These are phyloP conservation scores for Cheilosia scutellata DNA, from an alignment of 2,888 invertebrate genomes.

Conservation along the genomic window DNA sequence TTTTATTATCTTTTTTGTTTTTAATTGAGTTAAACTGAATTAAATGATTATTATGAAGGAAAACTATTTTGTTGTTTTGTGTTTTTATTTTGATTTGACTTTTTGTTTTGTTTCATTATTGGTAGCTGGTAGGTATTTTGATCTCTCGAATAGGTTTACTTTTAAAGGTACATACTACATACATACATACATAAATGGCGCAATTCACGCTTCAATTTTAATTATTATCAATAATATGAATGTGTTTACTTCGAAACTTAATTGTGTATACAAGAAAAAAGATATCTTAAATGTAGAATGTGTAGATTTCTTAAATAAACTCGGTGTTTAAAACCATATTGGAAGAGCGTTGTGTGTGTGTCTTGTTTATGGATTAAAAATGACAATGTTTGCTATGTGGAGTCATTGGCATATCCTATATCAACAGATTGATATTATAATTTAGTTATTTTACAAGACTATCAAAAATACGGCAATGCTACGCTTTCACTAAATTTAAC, in stretches of 20 bases:
- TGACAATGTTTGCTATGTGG: not conserved
- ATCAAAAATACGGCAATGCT: too few species aligned
- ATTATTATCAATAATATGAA: conserved; percentile 45
- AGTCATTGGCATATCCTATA: not conserved
- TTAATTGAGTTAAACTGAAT: conserved; percentile 52
- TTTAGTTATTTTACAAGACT: too few species aligned
- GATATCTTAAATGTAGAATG: conserved; percentile 45
- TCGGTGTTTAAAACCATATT: conserved; percentile 51
- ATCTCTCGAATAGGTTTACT: not conserved
- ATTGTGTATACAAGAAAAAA: conserved; percentile 41
- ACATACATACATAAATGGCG: too few species aligned
- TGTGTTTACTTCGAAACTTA: conserved; percentile 50
- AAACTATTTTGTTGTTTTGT: conserved; percentile 31
- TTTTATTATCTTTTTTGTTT: conserved; percentile 3
- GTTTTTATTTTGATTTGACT: conserved; percentile 19
- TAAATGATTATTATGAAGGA: conserved; percentile 44
- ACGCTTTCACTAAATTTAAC: too few species aligned
- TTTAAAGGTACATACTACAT: not conserved
- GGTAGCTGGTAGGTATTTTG: conserved; percentile 7
- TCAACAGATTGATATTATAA: too few species aligned
- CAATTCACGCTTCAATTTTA: conserved; percentile 16
- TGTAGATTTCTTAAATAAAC: conserved; percentile 75
- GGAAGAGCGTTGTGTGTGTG: not conserved
- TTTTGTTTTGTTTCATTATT: conserved; percentile 15
- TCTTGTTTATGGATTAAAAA: not conserved